Base-by-base conservation (phyloP, 2,888 invertebrate species). In the Cylindroiulus punctatus region DNA sequence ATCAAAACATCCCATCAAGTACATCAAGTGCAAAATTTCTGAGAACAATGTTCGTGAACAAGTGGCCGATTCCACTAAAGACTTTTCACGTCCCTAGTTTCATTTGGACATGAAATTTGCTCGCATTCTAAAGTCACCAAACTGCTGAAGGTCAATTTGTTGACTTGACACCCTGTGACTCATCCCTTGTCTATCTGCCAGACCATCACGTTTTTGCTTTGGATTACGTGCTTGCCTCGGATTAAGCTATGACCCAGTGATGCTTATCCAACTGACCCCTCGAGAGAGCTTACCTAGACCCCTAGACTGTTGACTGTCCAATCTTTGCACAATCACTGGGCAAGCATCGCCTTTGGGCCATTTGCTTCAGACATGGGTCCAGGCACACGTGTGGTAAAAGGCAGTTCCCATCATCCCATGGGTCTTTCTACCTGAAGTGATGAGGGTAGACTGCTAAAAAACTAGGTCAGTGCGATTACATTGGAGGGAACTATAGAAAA, bases 381-480 rank as follows among this genome's bases (percentile, higher is more conserved):
- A 17, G 7, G 52, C 17, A 19, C 52, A 76, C 26, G 26, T 26
- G 26, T 30, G 26, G 22, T 22, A 30, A 44, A 26, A 76, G 30
- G 22, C 26, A 76, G 30, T 76, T 76, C 76, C 76, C 76, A 76
- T 30, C 26, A 65, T 65, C 22, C 65, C 65, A 65, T 26, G 26
- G 76, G 26, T 1, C 44, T 30, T 76, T 76, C 30, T 76, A 76
- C 76, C 30, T 30, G 8, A 76, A 76, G 30, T 22, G 30, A 76
- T 8, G 76, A 26, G 30, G 76, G 30, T 26, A 76, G 76, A 76
- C 76, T 0, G 76, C 76, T 22, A 65, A 30, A 30, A 76, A 76
- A 76, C 76, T 76, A 76, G 76, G 76, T 76, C 76, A 76, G 76
- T 76, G 76, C 30, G 76, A 76, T 76, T 76, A 76, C 30, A 30